Evolutionary conservation across 2,113 vertebrate genomes (phyloP), one percentile per base, ranked within the genome.

Genomic region (Turdus rufiventris): DNA sequence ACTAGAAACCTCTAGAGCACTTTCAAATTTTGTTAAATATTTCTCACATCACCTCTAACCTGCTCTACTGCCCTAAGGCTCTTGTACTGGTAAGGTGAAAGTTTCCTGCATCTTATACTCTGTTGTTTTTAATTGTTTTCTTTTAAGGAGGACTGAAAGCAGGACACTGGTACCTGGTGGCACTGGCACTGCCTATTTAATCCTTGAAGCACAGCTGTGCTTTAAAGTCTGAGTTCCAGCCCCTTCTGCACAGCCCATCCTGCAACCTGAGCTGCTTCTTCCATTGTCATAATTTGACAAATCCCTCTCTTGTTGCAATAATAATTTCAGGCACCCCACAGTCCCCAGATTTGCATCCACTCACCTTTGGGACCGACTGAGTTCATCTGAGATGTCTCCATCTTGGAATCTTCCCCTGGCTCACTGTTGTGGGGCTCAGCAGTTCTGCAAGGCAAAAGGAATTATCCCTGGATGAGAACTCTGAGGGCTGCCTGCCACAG

Each of bases 371-470:
- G 42, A 23, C 15, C 8, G 8, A 10, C 19, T 4, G 24, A 36
- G 12, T 85, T 67, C 15, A 5, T 38, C 74, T 54, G 62, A 51
- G 12, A 9, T 19, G 3, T n/a, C 6, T 77, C 40, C 13, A 33
- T 42, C 33, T 88, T 40, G 1, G 20, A 14, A 14, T 60, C 72
- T 74, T 72, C 53, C 26, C 7, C 33, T 43, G 56, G 6, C 74
- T 72, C 7, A 0, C 3, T 14, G 54, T 6, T 14, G 5, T 25
- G 51, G 51, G 79, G 54, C 75, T 91, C 88, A 45, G 23, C 62
- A 47, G 38, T 9, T 57, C 97, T 97, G 95, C 87, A 91, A 94
- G 61, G 53, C 82, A 91, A 60, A 50, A 45, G 56, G 66, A 60
- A 61, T 92, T 17, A 58, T 21, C 2, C 34, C 26, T 61, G 80